Conservation (phyloP, 2,888 invertebrate species). For the Saturnia japonica region DNA sequence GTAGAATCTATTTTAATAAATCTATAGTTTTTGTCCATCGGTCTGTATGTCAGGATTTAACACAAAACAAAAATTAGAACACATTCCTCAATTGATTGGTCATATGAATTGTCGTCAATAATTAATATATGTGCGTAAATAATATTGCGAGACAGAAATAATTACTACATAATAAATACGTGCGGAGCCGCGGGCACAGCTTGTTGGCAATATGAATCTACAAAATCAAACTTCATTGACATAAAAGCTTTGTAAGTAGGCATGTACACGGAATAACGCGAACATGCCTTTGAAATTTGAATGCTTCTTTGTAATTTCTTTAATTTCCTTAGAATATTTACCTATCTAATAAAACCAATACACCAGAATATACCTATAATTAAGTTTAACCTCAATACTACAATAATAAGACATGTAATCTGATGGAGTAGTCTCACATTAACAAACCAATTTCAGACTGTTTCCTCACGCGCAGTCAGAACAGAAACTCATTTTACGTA, state of each 20-base stretch:
- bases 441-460: slow-evolving; percentile 40
- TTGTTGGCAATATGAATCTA: neutral
- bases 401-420: slow-evolving; percentile 35
- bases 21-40: too few relatives aligned
- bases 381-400: slow-evolving; percentile 24
- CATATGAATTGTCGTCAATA: too few relatives aligned
- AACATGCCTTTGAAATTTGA: neutral
- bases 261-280: neutral
- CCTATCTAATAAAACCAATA: neutral
- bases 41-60: too few relatives aligned
- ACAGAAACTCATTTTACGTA: slow-evolving; percentile 34
- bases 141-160: too few relatives aligned
- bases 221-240: neutral
- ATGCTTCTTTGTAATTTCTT: too few relatives aligned
- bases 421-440: slow-evolving; percentile 32
- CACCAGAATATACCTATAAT: neutral
- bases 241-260: neutral
- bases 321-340: too few relatives aligned
- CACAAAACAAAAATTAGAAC: too few relatives aligned
- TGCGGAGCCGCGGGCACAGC: too few relatives aligned
- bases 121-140: too few relatives aligned
- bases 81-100: too few relatives aligned
- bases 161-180: too few relatives aligned
- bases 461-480: slow-evolving; percentile 29
- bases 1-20: too few relatives aligned